Evolutionary conservation across 2,888 invertebrate species (phyloP).

Genomic region (Periphyllus acericola): DNA sequence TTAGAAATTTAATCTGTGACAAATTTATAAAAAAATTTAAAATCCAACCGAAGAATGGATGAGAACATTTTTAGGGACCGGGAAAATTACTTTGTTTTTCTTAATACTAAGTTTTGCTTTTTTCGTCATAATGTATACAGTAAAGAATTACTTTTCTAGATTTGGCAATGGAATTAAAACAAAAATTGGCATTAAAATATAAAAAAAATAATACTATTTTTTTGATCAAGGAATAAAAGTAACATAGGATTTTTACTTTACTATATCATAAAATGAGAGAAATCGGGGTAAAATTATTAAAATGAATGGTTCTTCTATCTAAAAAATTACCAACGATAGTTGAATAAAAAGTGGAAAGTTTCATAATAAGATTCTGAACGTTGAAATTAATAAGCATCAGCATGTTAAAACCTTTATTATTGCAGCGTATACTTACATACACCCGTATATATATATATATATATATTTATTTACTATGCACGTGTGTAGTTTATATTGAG

Average conservation of each 20-base stretch:
- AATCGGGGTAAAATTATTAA: neutral
- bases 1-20: neutral
- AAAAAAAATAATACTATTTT: too few species aligned
- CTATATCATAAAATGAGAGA: neutral
- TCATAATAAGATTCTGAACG: neutral
- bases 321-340: neutral
- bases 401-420: neutral
- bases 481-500: neutral
- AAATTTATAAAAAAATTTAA: neutral
- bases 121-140: too few species aligned
- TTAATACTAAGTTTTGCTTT: neutral
- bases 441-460: neutral
- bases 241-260: neutral
- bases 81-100: neutral
- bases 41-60: neutral
- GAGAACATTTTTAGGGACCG: neutral
- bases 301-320: neutral
- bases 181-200: too few species aligned
- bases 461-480: neutral
- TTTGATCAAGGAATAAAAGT: neutral
- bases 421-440: too few species aligned
- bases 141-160: too few species aligned
- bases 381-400: conserved; percentile 4
- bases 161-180: too few species aligned
- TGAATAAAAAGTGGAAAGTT: neutral